Percentiles rank a stretch among this genome's conserved stretches.
Evolutionary conservation across 2,797 vertebrate species (phyloP).

Genomic region (Xenops minutus): DNA sequence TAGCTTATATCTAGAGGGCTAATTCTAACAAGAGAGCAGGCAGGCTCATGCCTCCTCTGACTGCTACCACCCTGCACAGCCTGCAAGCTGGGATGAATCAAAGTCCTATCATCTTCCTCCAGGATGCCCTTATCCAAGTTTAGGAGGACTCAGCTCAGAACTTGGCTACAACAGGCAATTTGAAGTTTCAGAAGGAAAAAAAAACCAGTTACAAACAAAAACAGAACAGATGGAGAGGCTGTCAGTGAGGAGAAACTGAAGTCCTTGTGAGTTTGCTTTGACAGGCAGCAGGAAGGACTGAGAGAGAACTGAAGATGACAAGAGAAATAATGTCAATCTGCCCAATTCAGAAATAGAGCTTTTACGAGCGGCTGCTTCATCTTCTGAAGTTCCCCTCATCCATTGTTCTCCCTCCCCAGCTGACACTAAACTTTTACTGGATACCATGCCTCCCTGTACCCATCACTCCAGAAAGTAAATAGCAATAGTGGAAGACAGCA

Average conservation of each 20-base stretch:
- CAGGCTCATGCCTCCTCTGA: constrained; percentile 44
- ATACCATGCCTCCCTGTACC: not conserved
- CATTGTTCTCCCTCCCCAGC: not conserved
- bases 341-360: not conserved
- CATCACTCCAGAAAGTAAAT: not conserved
- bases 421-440: not conserved
- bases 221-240: not conserved
- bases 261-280: not conserved
- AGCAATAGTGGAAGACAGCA: not conserved
- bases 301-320: not conserved
- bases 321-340: not conserved
- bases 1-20: constrained; percentile 49
- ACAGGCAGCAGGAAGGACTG: not conserved
- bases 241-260: not conserved
- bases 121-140: constrained; percentile 28
- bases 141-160: constrained; percentile 9
- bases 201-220: not conserved
- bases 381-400: not conserved
- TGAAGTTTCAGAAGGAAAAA: constrained; percentile 12
- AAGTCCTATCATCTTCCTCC: constrained; percentile 49
- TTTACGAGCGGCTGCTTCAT: not conserved
- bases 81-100: constrained; percentile 1
- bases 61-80: constrained; percentile 23
- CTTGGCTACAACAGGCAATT: not conserved
- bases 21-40: constrained; percentile 45